Evolutionary conservation across 2,113 vertebrate genomes (phyloP), one percentile per base, ranked within the genome.

Genomic region (Lethenteron reissneri): DNA sequence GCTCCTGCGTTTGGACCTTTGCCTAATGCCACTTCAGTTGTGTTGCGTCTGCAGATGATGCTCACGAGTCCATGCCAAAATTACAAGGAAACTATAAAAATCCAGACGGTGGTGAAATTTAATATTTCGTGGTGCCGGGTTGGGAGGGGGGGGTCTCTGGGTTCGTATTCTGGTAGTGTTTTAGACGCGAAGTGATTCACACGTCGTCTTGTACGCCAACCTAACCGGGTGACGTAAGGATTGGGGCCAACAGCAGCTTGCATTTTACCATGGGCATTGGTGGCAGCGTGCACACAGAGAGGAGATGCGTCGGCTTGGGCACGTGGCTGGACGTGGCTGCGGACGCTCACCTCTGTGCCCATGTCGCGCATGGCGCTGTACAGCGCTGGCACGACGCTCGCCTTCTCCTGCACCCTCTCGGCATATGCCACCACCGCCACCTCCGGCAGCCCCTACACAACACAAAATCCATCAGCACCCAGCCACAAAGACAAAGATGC

Each of bases 331-430:
- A 41, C 41, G 6, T 41, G 41, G 41, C 6, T 41, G 41, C 41
- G 41, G 41, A 41, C 5, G 6, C 77, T 73, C 81, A 96, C 92
- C 91, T 97, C 92, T 75, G 87, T 95, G 82, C 86, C 82, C 71
- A 85, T 84, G 75, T 96, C 90, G 75, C 95, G 90, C 80, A 97
- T 95, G 76, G 96, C 85, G 79, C 86, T 85, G 82, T 96, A 97
- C 74, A 97, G 87, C 10, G 92, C 90, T 58, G 87, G 84, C 73
- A 97, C 90, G 80, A 96, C 80, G 69, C 83, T 2, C 79, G 88
- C 92, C 80, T 95, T 97, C 74, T 87, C 83, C 74, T 95, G 87
- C 77, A 97, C 84, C 64, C 87, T 89, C 81, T 85, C 85, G 75
- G 90, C 90, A 76, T 97, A 97, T 5, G 41, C 41, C 41, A 5